These are phyloP conservation scores for Drosophila simulans DNA, from an alignment of 1,140 invertebrate genomes.

Conservation along the genomic window DNA sequence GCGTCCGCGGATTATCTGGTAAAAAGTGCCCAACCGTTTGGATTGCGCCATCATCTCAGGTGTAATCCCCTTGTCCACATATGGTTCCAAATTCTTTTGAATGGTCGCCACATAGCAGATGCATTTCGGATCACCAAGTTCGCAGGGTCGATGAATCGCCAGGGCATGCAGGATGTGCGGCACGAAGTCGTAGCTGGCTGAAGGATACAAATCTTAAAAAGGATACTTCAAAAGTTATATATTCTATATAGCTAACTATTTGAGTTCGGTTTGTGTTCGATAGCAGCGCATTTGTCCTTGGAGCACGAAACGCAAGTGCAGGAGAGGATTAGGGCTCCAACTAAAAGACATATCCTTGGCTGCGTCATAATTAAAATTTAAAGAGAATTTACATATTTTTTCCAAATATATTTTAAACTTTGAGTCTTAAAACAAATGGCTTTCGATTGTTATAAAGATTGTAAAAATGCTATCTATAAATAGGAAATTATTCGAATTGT, in stretches of 20 bases:
- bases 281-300: not conserved
- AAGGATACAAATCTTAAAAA: not conserved
- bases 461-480: not conserved
- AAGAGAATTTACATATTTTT: constrained; percentile 10
- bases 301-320: not conserved
- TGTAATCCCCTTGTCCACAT: not conserved
- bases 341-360: not conserved
- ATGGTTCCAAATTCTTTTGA: not conserved
- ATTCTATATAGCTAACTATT: not conserved
- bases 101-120: not conserved
- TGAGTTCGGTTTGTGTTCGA: not conserved
- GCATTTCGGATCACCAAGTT: not conserved
- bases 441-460: not conserved
- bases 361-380: constrained; percentile 2
- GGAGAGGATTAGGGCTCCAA: not conserved
- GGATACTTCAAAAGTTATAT: too few relatives aligned
- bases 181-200: not conserved
- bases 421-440: constrained; percentile 16
- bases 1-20: not conserved
- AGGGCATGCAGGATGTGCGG: not conserved
- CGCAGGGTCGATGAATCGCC: not conserved
- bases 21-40: not conserved
- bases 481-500: not conserved
- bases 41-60: not conserved
- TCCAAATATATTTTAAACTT: not conserved